Evolutionary conservation across 92 coral and sea anemone genomes (phyloP), one percentile per base, ranked within the genome.

Genomic region (Bergia sp.): DNA sequence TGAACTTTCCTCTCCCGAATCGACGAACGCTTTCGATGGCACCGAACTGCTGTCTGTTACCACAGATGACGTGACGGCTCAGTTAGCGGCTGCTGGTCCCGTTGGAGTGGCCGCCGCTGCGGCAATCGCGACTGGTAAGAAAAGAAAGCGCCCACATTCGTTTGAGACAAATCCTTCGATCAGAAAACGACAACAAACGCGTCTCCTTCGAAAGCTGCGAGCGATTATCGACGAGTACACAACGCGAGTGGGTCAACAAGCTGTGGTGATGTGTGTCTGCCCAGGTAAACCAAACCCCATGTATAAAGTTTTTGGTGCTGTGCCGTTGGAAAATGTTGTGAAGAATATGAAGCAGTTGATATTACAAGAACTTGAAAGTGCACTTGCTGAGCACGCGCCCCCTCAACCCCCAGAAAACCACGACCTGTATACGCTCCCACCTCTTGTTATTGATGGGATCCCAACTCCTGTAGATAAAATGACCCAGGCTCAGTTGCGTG

Each of bases 31-130:
- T 93, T 98, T 96, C 85, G 98, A 97, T 37, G 92, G 96, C 47
- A 98, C 95, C 90, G 95, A 96, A 18, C 91, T 97, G n/a, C 91
- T 84, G 82, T 88, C 98, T 37, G 89, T 96, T 7, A 96, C 92
- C 50, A 87, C 92, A 37, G 99, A 97, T 92, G 98, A 96, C 80
- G 98, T 97, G 50, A 97, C 99, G 39, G 98, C 98, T 0, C 99
- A 97, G 86, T 92, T 97, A 16, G 99, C 99, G 18, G 99, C 99
- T 12, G 98, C 99, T 0, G 99, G 99, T 21, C 99, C 98, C 0
- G 95, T 97, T 13, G 99, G 99, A 13, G 99, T 97, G 0, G 99
- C 99, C 13, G 99, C 99, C 0, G 99, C 99, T 1, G 99, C 99
- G 20, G 99, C 99, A n/a, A 96, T 97, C 55, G 99, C 99, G 36